A percentile compares a stretch with the other conserved stretches of the same genome.
Evolutionary conservation across 92 coral and sea anemone genomes (phyloP).

Genomic region (Pocillopora meandrina): DNA sequence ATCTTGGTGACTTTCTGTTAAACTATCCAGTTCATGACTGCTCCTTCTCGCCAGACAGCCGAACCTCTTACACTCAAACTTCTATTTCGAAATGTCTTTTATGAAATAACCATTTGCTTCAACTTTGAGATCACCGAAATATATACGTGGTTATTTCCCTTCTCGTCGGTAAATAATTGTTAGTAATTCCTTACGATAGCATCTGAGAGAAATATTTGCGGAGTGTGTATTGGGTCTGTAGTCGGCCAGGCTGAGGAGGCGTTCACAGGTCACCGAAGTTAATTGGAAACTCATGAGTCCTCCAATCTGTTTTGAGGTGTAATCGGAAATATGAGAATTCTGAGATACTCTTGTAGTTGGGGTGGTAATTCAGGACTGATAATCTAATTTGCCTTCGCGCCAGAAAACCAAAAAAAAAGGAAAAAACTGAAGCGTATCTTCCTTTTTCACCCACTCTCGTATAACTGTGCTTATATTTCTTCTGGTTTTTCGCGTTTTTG

Average conservation of each 20-base stretch:
- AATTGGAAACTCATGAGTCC: conserved; percentile 1
- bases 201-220: background rate
- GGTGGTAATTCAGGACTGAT: background rate
- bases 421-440: background rate
- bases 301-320: background rate
- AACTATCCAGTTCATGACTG: too few relatives aligned
- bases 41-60: too few relatives aligned
- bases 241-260: background rate
- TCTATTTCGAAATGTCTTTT: too few relatives aligned
- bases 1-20: too few relatives aligned
- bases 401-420: background rate
- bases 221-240: too few relatives aligned
- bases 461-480: background rate
- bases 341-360: background rate
- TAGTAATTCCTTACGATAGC: background rate
- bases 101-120: background rate
- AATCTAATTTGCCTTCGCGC: conserved; percentile 4
- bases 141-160: background rate
- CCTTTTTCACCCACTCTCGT: background rate
- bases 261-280: background rate
- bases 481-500: background rate
- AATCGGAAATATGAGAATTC: background rate
- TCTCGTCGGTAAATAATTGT: conserved; percentile 1
- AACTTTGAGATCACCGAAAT: background rate
- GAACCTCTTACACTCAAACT: too few relatives aligned